Conservation (phyloP, 64 coral and sea anemone species). For the Pocillopora damicornis region DNA sequence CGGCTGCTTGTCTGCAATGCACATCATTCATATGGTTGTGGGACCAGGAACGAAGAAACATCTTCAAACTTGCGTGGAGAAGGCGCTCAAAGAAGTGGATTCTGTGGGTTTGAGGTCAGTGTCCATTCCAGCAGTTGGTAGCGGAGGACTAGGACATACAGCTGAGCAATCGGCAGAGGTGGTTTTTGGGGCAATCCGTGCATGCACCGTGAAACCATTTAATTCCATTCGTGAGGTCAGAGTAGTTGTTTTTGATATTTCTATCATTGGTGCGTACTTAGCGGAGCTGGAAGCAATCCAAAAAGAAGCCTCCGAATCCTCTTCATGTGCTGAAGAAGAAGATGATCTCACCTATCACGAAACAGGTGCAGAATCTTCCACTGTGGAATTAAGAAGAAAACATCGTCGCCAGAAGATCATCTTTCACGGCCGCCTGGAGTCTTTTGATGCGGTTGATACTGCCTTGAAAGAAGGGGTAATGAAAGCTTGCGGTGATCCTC, state of each 20-base stretch:
- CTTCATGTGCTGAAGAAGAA: background rate
- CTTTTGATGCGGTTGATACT: background rate
- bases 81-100: conserved; percentile 19
- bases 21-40: conserved; percentile 23
- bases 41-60: background rate
- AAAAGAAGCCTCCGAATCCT: background rate
- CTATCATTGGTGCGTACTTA: background rate
- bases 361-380: background rate
- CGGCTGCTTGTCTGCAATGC: background rate
- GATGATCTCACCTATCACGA: background rate
- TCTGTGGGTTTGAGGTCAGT: background rate
- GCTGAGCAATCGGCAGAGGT: conserved; percentile 3
- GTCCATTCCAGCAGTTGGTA: conserved; percentile 45
- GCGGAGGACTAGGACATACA: conserved; percentile 3
- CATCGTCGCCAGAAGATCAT: background rate
- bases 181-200: conserved; percentile 10
- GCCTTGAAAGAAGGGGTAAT: background rate
- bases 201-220: background rate
- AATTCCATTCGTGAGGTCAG: background rate
- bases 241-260: conserved; percentile 11
- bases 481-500: background rate
- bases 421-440: background rate
- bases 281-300: background rate
- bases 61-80: conserved; percentile 29
- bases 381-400: background rate